These are phyloP conservation scores for Neotragus moschatus DNA, from an alignment of 2,113 vertebrate genomes.

Conservation along the genomic window DNA sequence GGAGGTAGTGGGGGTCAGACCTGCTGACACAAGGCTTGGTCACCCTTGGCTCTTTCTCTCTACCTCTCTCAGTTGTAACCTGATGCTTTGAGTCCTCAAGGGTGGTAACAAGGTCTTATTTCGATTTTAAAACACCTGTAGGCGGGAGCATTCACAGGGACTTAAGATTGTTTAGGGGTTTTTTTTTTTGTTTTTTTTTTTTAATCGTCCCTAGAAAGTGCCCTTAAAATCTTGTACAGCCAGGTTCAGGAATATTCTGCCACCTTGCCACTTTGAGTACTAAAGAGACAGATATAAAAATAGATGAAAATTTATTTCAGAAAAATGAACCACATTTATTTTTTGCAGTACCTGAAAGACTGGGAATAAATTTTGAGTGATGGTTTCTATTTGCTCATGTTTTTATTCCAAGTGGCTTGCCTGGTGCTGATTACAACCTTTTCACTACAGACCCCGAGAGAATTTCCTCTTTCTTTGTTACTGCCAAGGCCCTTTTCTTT, in stretches of 20 bases:
- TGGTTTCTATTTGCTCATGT: neutral
- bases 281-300: neutral
- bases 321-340: slow-evolving; percentile 52
- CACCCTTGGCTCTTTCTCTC: neutral
- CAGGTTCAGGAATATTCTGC: neutral
- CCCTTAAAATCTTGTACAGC: neutral
- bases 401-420: neutral
- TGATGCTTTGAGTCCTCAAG: neutral
- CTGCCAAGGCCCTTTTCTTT: neutral
- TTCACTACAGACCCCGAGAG: neutral
- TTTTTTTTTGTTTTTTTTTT: too few species aligned
- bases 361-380: slow-evolving; percentile 40
- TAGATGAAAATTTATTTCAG: slow-evolving; percentile 37
- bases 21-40: neutral
- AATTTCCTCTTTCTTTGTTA: neutral
- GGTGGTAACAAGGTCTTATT: neutral
- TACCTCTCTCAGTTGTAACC: neutral
- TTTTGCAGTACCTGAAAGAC: slow-evolving; percentile 22
- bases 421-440: neutral
- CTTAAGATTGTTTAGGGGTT: neutral
- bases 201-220: neutral
- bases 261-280: neutral
- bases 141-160: neutral
- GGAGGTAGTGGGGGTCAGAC: neutral
- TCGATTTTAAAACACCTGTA: neutral